Base-by-base conservation (phyloP, 2,888 invertebrate species). In the Microctonus brassicae region DNA sequence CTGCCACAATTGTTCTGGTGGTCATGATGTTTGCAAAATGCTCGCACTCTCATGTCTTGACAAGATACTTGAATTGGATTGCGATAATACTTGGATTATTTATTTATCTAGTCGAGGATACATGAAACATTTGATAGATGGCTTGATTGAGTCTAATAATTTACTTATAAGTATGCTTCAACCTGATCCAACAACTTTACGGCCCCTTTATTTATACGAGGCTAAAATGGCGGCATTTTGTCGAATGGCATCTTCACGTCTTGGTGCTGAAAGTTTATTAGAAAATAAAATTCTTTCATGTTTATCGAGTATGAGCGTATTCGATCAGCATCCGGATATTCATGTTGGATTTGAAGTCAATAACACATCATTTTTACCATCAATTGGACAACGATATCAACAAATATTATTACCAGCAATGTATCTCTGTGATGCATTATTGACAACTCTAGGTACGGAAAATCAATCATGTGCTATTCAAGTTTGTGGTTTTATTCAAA, bases 11-110 rank as follows among this genome's bases (percentile, higher is more conserved):
- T 95, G 95, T 73, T 94, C 95, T 10, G 94, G 95, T 1, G 96
- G 96, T 0, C 96, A 96, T 83, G 95, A 97, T 79, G 93, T 97
- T 11, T 95, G 95, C 82, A 93, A 95, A 88, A 96, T 97, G 94
- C 90, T 96, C 67, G 94, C 97, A 0, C 89, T 97, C 77, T 92
- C 95, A 0, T 94, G 94, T 75, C 89, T 97, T 69, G 94, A 96
- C 83, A 91, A 94, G 55, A 88, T 97, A 57, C 89, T 96, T 0
- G 93, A 94, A 75, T 89, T 95, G 75, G 94, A 95, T 79, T 92
- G 92, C 2, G 90, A 92, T 55, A 91, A 93, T 0, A 90, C 90
- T 52, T 93, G 94, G 90, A 89, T 92, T 72, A 86, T 92, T 76
- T 91, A 91, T 76, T 86, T 93, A 61, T 88, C 91, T 0, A 89